Evolutionary conservation across 2,888 invertebrate genomes (phyloP), one percentile per base, ranked within the genome.

Genomic region (Pilophorus perplexus): DNA sequence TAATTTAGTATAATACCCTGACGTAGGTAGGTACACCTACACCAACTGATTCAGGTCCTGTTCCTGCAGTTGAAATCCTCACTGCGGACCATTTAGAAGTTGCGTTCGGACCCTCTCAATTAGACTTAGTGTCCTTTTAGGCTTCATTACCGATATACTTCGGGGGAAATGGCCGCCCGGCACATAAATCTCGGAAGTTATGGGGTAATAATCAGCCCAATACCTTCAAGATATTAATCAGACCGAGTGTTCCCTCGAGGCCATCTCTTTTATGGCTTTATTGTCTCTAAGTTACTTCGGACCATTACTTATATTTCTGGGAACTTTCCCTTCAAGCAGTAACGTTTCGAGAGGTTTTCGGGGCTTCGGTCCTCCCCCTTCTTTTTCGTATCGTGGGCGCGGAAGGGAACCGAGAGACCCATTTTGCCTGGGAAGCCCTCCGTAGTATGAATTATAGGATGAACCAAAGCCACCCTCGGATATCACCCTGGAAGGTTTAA

Each of bases 171-270:
- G 54, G 59, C 18, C 52, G 55, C 8, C 16, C 25, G 18, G 22
- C 46, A 8, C 46, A 62, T 62, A 62, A 62, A 62, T 62, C 62
- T 46, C 46, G 62, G 48, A 10, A 23, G 62, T 62, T 62, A 62
- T 62, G 62, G 62, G 62, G 62, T 62, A 62, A 62, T 62, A 46
- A 62, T 62, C 62, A 48, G 62, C 62, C 46, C 62, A 62, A 62
- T 62, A 62, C 62, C 62, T 62, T 28, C 33, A 40, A 46, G 62
- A 62, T 62, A 62, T 62, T 62, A 62, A 62, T 62, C 62, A 62
- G 62, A 48, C 18, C 62, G 62, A 62, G 62, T 62, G 62, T 62
- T 62, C 48, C 62, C 62, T 28, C 27, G 62, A 20, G 62, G 48
- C 46, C 48, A 62, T 62, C 62, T 28, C 46, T 59, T 62, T 62